These are phyloP conservation scores for Nothocercus julius DNA, from an alignment of 2,113 vertebrate genomes.

Conservation along the genomic window DNA sequence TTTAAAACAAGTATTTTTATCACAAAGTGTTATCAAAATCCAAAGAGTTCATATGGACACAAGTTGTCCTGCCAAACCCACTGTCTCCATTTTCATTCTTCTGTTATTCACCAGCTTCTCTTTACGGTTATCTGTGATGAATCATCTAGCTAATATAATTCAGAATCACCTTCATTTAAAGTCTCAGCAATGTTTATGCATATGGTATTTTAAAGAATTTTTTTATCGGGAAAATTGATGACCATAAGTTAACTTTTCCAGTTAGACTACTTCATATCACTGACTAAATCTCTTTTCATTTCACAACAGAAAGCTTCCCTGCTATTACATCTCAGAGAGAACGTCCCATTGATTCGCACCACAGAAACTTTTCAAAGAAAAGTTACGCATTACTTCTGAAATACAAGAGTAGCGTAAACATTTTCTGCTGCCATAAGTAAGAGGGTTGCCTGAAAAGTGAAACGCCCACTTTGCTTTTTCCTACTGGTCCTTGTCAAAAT, in stretches of 20 bases:
- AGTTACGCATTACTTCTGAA: not conserved
- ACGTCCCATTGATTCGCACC: rapidly evolving
- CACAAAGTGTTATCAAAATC: not conserved
- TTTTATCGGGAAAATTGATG: not conserved
- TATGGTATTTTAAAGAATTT: not conserved
- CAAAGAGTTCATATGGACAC: not conserved
- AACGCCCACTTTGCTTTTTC: not conserved
- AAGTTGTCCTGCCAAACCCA: not conserved
- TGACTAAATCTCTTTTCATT: not conserved
- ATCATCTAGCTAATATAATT: not conserved
- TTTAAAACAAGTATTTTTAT: not conserved
- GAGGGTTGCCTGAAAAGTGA: not conserved
- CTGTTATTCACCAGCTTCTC: not conserved
- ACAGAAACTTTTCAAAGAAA: not conserved
- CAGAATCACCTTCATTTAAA: not conserved
- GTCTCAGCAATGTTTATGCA: not conserved
- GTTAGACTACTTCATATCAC: not conserved
- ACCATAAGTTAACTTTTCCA: not conserved
- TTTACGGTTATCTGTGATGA: not conserved
- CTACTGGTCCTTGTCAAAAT: slow-evolving; percentile 11
- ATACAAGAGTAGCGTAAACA: not conserved
- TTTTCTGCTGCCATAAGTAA: not conserved
- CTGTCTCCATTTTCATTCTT: not conserved
- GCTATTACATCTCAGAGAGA: not conserved
- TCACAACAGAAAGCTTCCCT: not conserved